Conservation (phyloP, 2,113 vertebrate genomes). For the Cepphus grylle region DNA sequence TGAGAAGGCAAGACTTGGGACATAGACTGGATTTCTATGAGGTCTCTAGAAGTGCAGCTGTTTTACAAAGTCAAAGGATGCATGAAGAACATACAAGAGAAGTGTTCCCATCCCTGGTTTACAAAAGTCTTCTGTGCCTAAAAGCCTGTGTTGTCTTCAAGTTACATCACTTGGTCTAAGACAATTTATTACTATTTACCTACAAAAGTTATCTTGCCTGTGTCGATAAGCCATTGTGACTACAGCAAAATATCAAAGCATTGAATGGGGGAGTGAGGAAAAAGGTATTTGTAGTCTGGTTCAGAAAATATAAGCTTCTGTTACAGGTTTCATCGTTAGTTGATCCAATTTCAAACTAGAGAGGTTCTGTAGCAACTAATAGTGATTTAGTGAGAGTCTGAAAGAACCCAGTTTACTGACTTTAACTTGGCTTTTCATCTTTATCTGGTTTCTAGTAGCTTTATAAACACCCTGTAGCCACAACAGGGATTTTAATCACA, state of each 20-base stretch:
- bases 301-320: not conserved
- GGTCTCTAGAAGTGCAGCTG: not conserved
- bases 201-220: not conserved
- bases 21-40: not conserved
- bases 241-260: not conserved
- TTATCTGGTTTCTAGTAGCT: not conserved
- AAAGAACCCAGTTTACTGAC: not conserved
- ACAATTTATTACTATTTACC: not conserved
- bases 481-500: not conserved
- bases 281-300: not conserved
- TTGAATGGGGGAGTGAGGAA: not conserved
- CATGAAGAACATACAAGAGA: not conserved
- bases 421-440: not conserved
- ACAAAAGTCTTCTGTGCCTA: not conserved
- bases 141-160: not conserved
- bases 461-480: not conserved
- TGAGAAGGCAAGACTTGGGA: not conserved
- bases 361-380: not conserved
- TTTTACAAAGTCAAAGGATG: not conserved
- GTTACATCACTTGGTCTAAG: not conserved
- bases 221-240: not conserved
- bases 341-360: not conserved
- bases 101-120: not conserved
- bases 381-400: not conserved
- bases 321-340: not conserved